Evolutionary conservation across 2,113 vertebrate species (phyloP).

Genomic region (Oryzias curvinotus): DNA sequence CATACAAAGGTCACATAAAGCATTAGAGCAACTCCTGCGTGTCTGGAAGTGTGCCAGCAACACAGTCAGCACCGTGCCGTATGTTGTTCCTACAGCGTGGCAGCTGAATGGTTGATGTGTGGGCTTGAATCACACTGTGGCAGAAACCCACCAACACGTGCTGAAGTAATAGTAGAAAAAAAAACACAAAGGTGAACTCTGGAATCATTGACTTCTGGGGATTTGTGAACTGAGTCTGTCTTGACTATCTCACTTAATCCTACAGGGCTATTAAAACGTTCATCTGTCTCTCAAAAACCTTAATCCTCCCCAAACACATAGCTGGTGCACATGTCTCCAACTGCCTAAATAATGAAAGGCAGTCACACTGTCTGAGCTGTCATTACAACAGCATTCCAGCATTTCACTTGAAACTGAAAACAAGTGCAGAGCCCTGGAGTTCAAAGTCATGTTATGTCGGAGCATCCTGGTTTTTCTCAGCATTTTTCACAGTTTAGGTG

Average conservation of each 20-base stretch:
- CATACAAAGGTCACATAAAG: constrained; percentile 23
- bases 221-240: constrained; percentile 37
- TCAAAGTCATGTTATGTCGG: too few species aligned
- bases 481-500: too few species aligned
- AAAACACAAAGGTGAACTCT: constrained; percentile 1
- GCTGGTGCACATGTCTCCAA: constrained; percentile 23
- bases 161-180: constrained; percentile 6
- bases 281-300: constrained; percentile 43
- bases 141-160: constrained; percentile 25
- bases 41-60: constrained; percentile 37
- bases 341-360: constrained; percentile 15
- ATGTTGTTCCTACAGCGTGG: constrained; percentile 35
- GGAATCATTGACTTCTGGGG: constrained; percentile 20
- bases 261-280: constrained; percentile 25
- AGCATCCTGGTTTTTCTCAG: too few species aligned
- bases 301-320: constrained; percentile 33
- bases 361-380: constrained; percentile 20
- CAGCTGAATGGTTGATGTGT: constrained; percentile 44
- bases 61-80: constrained; percentile 25
- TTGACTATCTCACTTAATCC: constrained; percentile 42
- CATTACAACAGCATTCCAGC: constrained; percentile 22
- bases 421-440: constrained; percentile 11
- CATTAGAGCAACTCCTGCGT: constrained; percentile 16
- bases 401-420: constrained; percentile 28
- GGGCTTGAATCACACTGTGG: constrained; percentile 29